phyloP scores from a whole-genome alignment of 2,797 vertebrate species.

The Ciconia nigra region DNA sequence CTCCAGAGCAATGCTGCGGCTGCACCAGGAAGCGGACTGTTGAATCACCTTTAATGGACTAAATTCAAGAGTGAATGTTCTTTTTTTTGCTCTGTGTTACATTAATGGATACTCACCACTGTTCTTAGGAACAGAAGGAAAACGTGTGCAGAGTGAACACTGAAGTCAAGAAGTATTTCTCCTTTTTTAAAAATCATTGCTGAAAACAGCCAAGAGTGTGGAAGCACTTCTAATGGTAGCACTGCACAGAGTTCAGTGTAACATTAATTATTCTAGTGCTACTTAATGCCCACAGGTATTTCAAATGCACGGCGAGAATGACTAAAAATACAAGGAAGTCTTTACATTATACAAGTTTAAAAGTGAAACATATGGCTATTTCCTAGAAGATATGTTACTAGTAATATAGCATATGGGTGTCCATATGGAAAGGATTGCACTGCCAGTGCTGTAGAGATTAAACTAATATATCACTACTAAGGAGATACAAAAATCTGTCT shows the following conservation, averaged over 20 bases:
- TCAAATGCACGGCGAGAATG: background rate
- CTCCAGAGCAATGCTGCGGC: background rate
- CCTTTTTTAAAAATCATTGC: background rate
- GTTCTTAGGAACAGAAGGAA: background rate
- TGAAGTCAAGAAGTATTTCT: background rate
- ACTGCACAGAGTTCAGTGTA: background rate
- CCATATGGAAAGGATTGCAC: constrained; percentile 64
- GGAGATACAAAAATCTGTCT: constrained; percentile 54
- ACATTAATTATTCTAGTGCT: constrained; percentile 13
- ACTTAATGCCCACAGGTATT: constrained; percentile 30
- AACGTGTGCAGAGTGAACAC: background rate
- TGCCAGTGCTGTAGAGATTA: constrained; percentile 55
- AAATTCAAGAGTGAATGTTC: background rate
- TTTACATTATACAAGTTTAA: constrained; percentile 53
- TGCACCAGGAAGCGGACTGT: background rate
- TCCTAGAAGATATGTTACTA: constrained; percentile 55
- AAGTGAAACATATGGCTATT: constrained; percentile 64
- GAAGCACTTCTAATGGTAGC: background rate
- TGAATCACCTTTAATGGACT: background rate
- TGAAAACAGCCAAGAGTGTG: background rate
- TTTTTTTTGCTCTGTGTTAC: background rate
- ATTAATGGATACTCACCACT: background rate
- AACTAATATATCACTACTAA: constrained; percentile 68
- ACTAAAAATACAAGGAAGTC: constrained; percentile 32
- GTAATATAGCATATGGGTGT: constrained; percentile 53